phyloP scores from a whole-genome alignment of 2,888 invertebrate species.

The Pilophorus perplexus region DNA sequence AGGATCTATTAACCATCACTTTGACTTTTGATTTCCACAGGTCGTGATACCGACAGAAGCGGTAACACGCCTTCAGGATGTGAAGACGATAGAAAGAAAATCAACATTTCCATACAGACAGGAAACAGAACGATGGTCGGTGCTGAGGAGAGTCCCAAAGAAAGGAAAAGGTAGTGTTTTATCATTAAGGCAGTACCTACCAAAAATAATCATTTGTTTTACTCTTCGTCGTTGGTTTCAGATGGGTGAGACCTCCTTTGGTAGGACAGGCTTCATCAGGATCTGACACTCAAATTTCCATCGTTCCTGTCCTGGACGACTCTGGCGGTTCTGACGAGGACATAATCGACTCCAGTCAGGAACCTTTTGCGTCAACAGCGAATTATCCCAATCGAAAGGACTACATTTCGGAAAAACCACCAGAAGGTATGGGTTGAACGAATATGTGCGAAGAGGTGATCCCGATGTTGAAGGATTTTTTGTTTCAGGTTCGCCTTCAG shows the following conservation, averaged over 20 bases:
- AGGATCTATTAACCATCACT: too few species aligned
- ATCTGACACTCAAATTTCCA: slow-evolving; percentile 4
- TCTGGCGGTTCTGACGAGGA: slow-evolving; percentile 32
- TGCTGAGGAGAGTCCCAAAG: slow-evolving; percentile 30
- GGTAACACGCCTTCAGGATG: background rate
- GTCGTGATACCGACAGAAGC: background rate
- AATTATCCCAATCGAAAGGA: slow-evolving; percentile 42
- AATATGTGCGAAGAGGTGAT: too few species aligned
- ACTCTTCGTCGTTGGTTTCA: background rate
- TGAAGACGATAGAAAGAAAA: slow-evolving; percentile 25
- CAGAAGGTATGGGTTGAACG: too few species aligned
- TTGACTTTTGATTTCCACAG: background rate
- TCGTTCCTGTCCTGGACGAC: slow-evolving; percentile 20
- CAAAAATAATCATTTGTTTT: background rate
- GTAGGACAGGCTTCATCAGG: slow-evolving; percentile 51
- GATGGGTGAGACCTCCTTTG: slow-evolving; percentile 53
- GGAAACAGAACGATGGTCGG: slow-evolving; percentile 35
- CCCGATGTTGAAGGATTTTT: too few species aligned
- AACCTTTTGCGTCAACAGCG: slow-evolving; percentile 13
- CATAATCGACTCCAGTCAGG: slow-evolving; percentile 15
- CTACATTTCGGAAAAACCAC: slow-evolving; percentile 45
- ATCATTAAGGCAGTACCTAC: background rate
- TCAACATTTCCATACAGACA: slow-evolving; percentile 40
- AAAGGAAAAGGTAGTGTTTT: slow-evolving; percentile 50
- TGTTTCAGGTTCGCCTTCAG: slow-evolving; percentile 19